Evolutionary conservation across 2,797 vertebrate species (phyloP), one percentile per base, ranked within the genome.

Genomic region (Gymnothorax javanicus): DNA sequence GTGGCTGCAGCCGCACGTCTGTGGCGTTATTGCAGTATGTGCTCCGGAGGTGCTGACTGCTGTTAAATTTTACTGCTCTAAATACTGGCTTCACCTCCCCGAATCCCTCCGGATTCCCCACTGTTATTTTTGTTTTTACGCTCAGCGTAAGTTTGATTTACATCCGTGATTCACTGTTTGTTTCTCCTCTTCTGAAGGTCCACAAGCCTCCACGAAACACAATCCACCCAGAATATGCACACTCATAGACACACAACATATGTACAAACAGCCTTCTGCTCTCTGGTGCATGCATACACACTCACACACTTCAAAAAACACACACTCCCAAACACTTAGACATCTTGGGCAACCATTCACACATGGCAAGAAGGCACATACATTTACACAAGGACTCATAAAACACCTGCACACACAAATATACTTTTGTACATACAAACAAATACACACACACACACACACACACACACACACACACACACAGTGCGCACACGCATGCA

Each of bases 1-100:
- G 89, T 91, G 91, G 93, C 92, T 89, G 89, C 90, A 93, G 94
- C 94, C 94, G 92, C 93, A 94, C 94, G 94, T 93, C 92, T 92
- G 75, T 91, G 87, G 90, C 90, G 95, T 95, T 77, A 75, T 69
- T 87, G 86, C 67, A 85, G 77, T 96, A 96, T 93, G 90, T 60
- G 93, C 95, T 95, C 94, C 93, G 92, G 87, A 89, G 92, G 92
- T 93, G 92, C 92, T 91, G 92, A 94, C 93, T 91, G 90, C 93
- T 92, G 92, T 94, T 94, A 95, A 94, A 92, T 95, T 95, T 95
- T 95, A 96, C 94, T 94, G 94, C 93, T 92, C 93, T 94, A 94
- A 95, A 95, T 94, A 94, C 92, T 93, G 93, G 86, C 82, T 87
- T 91, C 90, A 88, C 91, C 92, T 92, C 90, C 94, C 92, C 91